Evolutionary conservation across 2,113 vertebrate species (phyloP), one percentile per base, ranked within the genome.

Genomic region (Australoheros scitulus): DNA sequence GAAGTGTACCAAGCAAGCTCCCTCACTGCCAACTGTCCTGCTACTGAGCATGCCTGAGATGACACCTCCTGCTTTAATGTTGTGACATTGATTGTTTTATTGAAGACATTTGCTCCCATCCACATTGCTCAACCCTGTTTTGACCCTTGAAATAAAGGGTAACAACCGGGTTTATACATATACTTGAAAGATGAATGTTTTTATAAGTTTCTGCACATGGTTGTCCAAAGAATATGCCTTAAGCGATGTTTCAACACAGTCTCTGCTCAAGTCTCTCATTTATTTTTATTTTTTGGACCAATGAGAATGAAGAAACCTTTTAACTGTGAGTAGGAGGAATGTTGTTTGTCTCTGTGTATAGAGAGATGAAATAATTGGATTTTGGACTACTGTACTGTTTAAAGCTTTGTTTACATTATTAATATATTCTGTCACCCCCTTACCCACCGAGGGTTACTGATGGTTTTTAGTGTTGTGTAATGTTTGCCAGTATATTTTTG

Each of bases 341-440:
- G 89, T 63, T 52, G 29, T 86, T 76, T 72, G 57, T 85, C 81
- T 88, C 81, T 76, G 50, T 83, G 68, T 76, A 52, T 79, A 80
- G 80, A 77, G 36, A 86, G 83, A 81, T 59, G 52, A 84, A 82
- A 65, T 75, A 74, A 88, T 91, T 91, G 60, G 88, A 83, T 89
- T 87, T 90, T 74, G 76, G 84, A 93, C 89, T 91, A 88, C 89
- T 93, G 92, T 95, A 88, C 91, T 94, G 89, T 93, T 92, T 90
- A 92, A 95, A 94, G 80, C 83, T 84, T 88, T 94, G 94, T 95
- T 96, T 94, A 95, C 92, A 95, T 95, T 94, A 94, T 89, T 96
- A 96, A 96, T 96, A 96, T 95, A 96, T 96, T 95, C 57, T 94
- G 85, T 86, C 88, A 81, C 68, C 85, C 86, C 77, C 79, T 91